Conservation (phyloP, 1,140 invertebrate species). For the Yoshiicerus persimilis region DNA sequence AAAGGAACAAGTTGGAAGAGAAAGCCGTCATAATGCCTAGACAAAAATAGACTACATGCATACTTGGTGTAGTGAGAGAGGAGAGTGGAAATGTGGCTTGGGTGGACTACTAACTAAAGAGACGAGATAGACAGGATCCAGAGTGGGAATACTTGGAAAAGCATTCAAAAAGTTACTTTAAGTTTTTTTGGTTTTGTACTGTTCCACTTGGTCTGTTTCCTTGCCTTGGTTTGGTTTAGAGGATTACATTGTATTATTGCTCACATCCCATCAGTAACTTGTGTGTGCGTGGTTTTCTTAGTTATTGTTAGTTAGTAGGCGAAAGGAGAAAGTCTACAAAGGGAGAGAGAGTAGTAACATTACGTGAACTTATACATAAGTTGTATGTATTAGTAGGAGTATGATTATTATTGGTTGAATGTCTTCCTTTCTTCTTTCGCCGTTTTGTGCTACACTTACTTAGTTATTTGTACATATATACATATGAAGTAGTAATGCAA, state of each 20-base stretch:
- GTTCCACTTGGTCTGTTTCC: neutral
- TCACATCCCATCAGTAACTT: neutral
- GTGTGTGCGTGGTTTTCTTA: neutral
- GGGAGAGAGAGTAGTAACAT: neutral
- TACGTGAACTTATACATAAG: constrained; percentile 17
- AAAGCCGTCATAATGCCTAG: neutral
- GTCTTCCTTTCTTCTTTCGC: neutral
- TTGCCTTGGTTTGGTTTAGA: too few relatives aligned
- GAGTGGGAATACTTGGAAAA: neutral
- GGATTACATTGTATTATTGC: neutral
- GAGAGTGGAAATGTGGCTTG: neutral
- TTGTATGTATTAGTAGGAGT: neutral
- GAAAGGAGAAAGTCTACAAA: neutral
- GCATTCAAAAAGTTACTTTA: neutral
- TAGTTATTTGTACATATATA: neutral
- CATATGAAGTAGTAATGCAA: neutral
- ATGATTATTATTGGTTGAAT: constrained; percentile 5
- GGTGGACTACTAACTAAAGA: neutral
- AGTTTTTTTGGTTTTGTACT: neutral
- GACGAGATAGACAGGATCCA: neutral
- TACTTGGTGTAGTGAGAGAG: too few relatives aligned
- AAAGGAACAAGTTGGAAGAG: neutral
- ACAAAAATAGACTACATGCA: neutral
- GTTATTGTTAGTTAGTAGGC: neutral
- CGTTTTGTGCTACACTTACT: neutral